These are phyloP conservation scores for Didymodactylos carnosus DNA, from an alignment of 2,888 invertebrate genomes.

Conservation along the genomic window DNA sequence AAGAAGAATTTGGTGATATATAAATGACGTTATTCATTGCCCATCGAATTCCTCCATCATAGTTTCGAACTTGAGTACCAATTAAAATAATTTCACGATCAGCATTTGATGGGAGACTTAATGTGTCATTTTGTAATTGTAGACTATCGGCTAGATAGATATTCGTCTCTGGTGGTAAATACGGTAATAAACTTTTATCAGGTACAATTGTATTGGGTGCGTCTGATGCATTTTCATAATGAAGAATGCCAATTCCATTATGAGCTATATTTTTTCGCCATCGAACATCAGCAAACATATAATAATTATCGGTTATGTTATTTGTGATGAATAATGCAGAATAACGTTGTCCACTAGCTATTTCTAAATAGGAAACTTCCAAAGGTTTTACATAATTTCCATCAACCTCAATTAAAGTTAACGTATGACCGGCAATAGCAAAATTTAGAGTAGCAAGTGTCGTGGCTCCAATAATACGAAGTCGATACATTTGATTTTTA, in stretches of 20 bases:
- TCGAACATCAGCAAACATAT: neutral
- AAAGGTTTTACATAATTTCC: neutral
- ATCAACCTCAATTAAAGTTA: neutral
- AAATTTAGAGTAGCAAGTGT: neutral
- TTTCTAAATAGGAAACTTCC: neutral
- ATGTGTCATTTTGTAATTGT: too few species aligned
- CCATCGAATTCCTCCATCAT: neutral
- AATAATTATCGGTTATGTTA: neutral
- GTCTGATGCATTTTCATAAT: too few species aligned
- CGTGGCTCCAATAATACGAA: neutral
- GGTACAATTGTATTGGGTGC: too few species aligned
- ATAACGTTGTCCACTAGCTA: neutral
- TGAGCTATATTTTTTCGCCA: too few species aligned
- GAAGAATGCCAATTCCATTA: too few species aligned
- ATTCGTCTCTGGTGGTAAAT: too few species aligned
- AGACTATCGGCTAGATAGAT: too few species aligned
- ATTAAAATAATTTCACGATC: neutral
- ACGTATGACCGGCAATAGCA: neutral
- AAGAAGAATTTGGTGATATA: too few species aligned
- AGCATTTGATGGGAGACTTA: too few species aligned
- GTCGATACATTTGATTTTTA: neutral
- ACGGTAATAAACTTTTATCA: too few species aligned
- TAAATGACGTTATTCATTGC: neutral
- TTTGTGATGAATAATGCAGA: neutral
- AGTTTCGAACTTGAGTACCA: neutral